Base-by-base conservation (phyloP, 2,113 vertebrate species). In the Boleophthalmus pectinirostris region DNA sequence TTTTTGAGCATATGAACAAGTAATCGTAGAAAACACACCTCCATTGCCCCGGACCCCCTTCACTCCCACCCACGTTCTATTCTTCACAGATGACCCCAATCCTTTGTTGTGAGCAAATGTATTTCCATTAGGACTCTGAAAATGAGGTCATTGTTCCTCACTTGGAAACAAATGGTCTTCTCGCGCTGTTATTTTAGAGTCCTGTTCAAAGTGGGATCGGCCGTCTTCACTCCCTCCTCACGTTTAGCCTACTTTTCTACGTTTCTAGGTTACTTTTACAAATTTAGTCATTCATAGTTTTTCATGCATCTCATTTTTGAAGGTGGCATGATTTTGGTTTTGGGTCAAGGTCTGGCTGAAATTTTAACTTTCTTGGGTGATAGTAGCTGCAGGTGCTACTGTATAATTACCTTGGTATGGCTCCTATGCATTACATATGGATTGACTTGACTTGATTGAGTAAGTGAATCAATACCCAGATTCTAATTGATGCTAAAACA, bases 111-210 rank as follows among this genome's bases (percentile, higher is more conserved):
- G 87, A 85, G 78, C 84, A 72, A 82, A 81, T 67, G 56, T 68
- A 71, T 80, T 85, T 80, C 86, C 80, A 74, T 88, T 80, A 87
- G 86, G 80, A 85, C 69, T 71, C 64, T 68, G 73, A 87, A 58
- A 90, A 88, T 81, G 66, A 71, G 87, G 87, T 89, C 80, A 73
- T 68, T 82, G 79, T 85, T 79, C 77, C 86, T 73, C 68, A 72
- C 70, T 68, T 74, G 83, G 75, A 86, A 87, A 85, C 69, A 70
- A 83, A 83, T 75, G 79, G 75, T 84, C 77, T 21, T 14, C 29
- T 69, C 72, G 38, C 58, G 69, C 73, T 85, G 68, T 80, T 67
- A 72, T 72, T 83, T 81, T 70, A 74, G 79, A 73, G 64, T 82
- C 20, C 60, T 72, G 82, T 67, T 73, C 33, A 73, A 72, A 80